Conservation (phyloP, 2,888 invertebrate species). For the Chymomyza amoena region DNA sequence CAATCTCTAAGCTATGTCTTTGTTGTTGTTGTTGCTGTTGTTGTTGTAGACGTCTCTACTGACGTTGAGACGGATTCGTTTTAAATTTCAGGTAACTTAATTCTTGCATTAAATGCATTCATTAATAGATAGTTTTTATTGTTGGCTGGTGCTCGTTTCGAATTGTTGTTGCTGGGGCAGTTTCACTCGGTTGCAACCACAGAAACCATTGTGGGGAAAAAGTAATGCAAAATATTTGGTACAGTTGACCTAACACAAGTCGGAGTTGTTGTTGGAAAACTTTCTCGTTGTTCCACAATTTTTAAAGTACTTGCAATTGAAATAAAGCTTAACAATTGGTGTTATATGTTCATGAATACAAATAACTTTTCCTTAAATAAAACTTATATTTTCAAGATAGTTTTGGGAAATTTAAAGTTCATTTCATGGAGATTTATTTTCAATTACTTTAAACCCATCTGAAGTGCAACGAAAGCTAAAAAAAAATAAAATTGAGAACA, state of each 20-base stretch:
- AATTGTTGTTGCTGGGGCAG: background rate
- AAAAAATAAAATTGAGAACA: too few species aligned
- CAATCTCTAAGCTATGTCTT: background rate
- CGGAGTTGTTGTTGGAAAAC: background rate
- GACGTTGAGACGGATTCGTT: slow-evolving; percentile 47
- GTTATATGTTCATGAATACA: too few species aligned
- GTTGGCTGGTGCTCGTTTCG: background rate
- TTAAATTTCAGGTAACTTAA: slow-evolving; percentile 73
- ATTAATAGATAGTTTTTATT: slow-evolving; percentile 56
- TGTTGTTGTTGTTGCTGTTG: background rate
- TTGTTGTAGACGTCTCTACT: slow-evolving; percentile 11
- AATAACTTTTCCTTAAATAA: too few species aligned
- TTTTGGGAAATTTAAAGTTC: too few species aligned
- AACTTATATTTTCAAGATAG: too few species aligned
- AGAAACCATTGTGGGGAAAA: background rate
- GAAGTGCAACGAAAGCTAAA: too few species aligned
- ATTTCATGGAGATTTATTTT: too few species aligned
- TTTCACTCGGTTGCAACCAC: background rate
- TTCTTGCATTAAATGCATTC: slow-evolving; percentile 75
- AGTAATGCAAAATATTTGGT: background rate
- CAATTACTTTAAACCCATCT: too few species aligned
- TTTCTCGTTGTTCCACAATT: background rate
- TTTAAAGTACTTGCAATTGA: background rate
- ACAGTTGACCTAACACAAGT: background rate
- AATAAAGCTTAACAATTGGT: background rate